Percentiles rank a stretch among this genome's conserved stretches.
Conservation (phyloP, 2,113 vertebrate species). For the Oncorhynchus kisutch region DNA sequence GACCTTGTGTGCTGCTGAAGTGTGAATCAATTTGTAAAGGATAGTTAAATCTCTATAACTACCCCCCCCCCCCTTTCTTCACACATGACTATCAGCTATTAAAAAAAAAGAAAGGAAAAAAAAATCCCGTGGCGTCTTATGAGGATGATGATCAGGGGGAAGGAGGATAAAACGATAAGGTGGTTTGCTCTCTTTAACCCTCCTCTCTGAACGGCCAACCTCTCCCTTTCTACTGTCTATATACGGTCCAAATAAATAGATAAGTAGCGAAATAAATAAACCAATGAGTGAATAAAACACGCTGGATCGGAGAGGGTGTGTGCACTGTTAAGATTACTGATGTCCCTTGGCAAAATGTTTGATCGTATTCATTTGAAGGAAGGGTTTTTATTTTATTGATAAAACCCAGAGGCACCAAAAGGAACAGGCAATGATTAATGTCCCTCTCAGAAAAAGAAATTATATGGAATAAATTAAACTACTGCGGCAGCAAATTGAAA, state of each 20-base stretch:
- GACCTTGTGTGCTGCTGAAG: slow-evolving; percentile 75
- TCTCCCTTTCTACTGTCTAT: slow-evolving; percentile 25
- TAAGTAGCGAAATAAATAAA: slow-evolving; percentile 50
- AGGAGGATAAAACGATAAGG: slow-evolving; percentile 64
- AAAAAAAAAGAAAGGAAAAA: slow-evolving; percentile 71
- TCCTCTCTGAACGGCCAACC: slow-evolving; percentile 25
- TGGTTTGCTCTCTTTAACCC: slow-evolving; percentile 49
- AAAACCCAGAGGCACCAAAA: slow-evolving; percentile 97
- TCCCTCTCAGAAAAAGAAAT: slow-evolving; percentile 99
- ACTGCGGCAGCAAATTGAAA: slow-evolving; percentile 99
- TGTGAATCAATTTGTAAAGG: slow-evolving; percentile 82
- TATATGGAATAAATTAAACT: slow-evolving; percentile 99
- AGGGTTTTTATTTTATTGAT: slow-evolving; percentile 92
- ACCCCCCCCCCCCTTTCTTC: slow-evolving; percentile 74
- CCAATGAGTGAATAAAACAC: slow-evolving; percentile 64
- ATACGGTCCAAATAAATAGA: slow-evolving; percentile 44
- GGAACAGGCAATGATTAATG: slow-evolving; percentile 99
- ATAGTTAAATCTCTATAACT: slow-evolving; percentile 82
- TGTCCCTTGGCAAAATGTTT: slow-evolving; percentile 77
- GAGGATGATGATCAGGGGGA: slow-evolving; percentile 70
- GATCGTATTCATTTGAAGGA: slow-evolving; percentile 77
- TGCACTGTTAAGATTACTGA: slow-evolving; percentile 58
- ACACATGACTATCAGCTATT: slow-evolving; percentile 76
- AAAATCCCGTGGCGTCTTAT: slow-evolving; percentile 56
- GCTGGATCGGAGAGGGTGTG: slow-evolving; percentile 33